These are phyloP conservation scores for Mus caroli DNA, from an alignment of 2,797 vertebrate species.

Conservation along the genomic window DNA sequence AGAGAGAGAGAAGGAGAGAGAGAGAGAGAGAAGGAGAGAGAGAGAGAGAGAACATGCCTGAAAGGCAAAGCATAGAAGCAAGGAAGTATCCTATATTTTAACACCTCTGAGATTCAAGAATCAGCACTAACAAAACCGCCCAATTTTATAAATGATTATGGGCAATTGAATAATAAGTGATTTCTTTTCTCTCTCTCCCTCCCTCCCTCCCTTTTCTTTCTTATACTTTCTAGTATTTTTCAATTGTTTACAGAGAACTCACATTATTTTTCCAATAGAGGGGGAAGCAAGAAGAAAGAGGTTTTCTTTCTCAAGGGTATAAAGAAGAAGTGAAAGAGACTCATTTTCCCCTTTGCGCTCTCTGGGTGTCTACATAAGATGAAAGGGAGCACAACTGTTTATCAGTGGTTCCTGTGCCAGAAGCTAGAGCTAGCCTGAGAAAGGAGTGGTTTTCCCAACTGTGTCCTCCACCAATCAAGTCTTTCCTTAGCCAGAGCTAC, in stretches of 20 bases:
- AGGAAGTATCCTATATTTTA: conserved; percentile 3
- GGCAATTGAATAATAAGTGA: neutral
- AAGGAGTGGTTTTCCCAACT: neutral
- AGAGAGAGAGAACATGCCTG: neutral
- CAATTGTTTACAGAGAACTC: conserved; percentile 34
- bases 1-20: no score
- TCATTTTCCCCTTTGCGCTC: neutral
- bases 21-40: no score
- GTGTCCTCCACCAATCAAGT: neutral
- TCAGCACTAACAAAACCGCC: neutral
- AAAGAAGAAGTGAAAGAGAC: neutral
- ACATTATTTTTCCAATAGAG: conserved; percentile 38
- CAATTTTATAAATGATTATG: conserved; percentile 1
- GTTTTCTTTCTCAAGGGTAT: conserved; percentile 1
- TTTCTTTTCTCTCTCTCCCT: neutral
- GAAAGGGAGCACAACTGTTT: conserved; percentile 2
- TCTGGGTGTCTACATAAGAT: neutral
- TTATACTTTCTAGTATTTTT: neutral
- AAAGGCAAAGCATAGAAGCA: neutral
- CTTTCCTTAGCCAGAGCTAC: neutral
- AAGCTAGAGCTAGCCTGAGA: neutral
- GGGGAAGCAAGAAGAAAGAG: neutral
- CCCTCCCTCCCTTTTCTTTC: neutral
- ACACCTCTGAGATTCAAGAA: conserved; percentile 34
- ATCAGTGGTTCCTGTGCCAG: neutral